Conservation (phyloP, 92 coral and sea anemone genomes). For the Isaurus tuberculatus region DNA sequence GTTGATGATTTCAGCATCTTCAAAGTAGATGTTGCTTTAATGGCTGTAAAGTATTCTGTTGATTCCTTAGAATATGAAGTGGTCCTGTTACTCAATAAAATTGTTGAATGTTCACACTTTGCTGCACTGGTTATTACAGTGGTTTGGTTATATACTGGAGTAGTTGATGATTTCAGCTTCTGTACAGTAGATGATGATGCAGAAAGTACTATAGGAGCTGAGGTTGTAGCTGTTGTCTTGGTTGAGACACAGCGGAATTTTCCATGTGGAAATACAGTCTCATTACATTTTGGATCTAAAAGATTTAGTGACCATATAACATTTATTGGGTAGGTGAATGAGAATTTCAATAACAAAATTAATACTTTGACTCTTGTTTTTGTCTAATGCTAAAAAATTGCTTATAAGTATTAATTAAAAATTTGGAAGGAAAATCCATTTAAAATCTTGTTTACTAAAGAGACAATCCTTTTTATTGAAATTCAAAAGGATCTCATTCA, state of each 20-base stretch:
- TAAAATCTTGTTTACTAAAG: no score
- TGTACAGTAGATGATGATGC: not conserved
- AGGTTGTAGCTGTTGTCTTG: not conserved
- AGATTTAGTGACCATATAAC: no score
- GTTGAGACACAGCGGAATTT: constrained; percentile 1
- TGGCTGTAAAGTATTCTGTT: not conserved
- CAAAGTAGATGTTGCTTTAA: not conserved
- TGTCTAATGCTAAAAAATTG: no score
- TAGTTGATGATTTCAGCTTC: not conserved
- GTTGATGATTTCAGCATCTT: not conserved
- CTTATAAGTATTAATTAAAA: no score
- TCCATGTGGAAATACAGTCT: not conserved
- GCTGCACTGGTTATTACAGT: not conserved
- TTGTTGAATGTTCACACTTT: no score
- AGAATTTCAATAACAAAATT: no score
- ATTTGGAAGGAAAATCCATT: no score
- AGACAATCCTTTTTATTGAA: not conserved
- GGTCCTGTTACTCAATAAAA: no score
- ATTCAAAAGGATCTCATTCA: no score
- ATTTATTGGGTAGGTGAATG: no score
- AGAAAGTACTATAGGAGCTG: not conserved
- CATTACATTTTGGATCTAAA: not conserved
- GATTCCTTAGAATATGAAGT: no score
- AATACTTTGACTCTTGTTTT: no score
- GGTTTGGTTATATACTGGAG: not conserved